Conservation (phyloP, 2,888 invertebrate genomes). For the Unio delphinus region DNA sequence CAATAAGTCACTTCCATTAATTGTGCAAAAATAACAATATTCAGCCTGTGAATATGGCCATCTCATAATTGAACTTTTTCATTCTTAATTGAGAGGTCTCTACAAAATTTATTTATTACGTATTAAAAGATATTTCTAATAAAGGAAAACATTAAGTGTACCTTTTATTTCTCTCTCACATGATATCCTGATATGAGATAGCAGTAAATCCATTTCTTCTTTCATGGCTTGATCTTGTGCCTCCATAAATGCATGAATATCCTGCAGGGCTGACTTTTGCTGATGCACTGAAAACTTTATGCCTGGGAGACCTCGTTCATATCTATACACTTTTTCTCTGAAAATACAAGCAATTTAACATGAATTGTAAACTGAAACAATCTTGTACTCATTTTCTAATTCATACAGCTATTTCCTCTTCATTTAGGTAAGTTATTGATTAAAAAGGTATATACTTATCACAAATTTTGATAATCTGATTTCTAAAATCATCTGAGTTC, state of each 20-base stretch:
- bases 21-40: too few relatives aligned
- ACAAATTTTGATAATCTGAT: too few relatives aligned
- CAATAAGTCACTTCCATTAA: too few relatives aligned
- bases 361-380: neutral
- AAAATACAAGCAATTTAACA: conserved; percentile 2
- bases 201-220: conserved; percentile 34
- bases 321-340: conserved; percentile 36
- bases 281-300: conserved; percentile 30
- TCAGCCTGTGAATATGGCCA: too few relatives aligned
- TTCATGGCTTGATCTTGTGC: conserved; percentile 36
- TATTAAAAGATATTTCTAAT: neutral
- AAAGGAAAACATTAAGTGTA: neutral
- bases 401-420: too few relatives aligned
- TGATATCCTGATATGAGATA: conserved; percentile 27
- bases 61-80: too few relatives aligned
- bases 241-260: conserved; percentile 41
- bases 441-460: too few relatives aligned
- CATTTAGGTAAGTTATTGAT: too few relatives aligned
- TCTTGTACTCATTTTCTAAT: neutral
- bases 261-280: conserved; percentile 34
- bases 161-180: conserved; percentile 29
- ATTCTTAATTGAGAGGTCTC: too few relatives aligned
- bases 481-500: too few relatives aligned
- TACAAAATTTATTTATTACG: neutral
- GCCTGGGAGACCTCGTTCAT: conserved; percentile 29